These are phyloP conservation scores for Fundulus diaphanus DNA, from an alignment of 2,797 vertebrate genomes.

Conservation along the genomic window DNA sequence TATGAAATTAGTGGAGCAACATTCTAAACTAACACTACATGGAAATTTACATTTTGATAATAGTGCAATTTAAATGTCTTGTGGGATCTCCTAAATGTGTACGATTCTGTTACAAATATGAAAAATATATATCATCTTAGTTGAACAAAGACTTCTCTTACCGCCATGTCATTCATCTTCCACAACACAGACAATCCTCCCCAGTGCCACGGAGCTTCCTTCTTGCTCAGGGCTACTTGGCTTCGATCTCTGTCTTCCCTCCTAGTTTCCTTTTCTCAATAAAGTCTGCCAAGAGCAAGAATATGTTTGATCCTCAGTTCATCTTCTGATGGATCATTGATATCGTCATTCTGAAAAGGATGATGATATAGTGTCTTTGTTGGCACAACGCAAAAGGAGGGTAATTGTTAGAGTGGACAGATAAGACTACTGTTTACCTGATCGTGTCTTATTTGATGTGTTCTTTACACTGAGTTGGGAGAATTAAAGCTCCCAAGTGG, in stretches of 20 bases:
- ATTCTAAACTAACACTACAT: neutral
- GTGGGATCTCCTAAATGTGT: conserved; percentile 6
- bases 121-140: conserved; percentile 11
- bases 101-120: neutral
- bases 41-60: neutral
- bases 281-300: conserved; percentile 49
- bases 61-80: neutral
- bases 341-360: conserved; percentile 27
- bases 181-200: conserved; percentile 40
- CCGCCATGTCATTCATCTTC: conserved; percentile 50
- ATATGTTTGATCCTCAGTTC: conserved; percentile 53
- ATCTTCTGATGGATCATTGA: conserved; percentile 41
- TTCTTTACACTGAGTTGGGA: conserved; percentile 11
- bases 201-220: conserved; percentile 43
- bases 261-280: conserved; percentile 49
- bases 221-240: conserved; percentile 61
- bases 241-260: conserved; percentile 54
- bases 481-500: conserved; percentile 8
- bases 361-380: conserved; percentile 30
- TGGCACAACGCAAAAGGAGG: conserved; percentile 14
- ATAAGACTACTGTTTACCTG: conserved; percentile 23
- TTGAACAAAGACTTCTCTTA: conserved; percentile 27
- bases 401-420: conserved; percentile 1
- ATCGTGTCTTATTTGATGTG: conserved; percentile 26
- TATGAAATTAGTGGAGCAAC: neutral